A percentile compares a stretch with the other conserved stretches of the same genome.
Evolutionary conservation across 2,113 vertebrate genomes (phyloP).

Genomic region (Semicossyphus pulcher): DNA sequence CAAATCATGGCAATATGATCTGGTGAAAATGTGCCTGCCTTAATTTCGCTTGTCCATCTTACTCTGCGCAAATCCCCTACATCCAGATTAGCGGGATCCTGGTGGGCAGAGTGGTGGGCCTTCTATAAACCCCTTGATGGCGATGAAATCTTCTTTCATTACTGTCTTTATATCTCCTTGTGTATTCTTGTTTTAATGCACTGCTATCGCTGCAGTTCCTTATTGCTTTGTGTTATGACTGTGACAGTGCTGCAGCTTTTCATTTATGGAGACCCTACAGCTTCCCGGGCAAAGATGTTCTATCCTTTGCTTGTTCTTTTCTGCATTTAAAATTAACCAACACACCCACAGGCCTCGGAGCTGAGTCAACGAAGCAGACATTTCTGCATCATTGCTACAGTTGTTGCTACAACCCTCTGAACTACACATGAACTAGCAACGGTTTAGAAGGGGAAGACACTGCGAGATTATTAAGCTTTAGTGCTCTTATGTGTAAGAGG

Average conservation of each 20-base stretch:
- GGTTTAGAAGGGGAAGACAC: slow-evolving; percentile 17
- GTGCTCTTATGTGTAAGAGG: slow-evolving; percentile 32
- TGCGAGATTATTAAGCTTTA: slow-evolving; percentile 40
- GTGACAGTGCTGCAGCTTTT: slow-evolving; percentile 60
- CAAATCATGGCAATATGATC: slow-evolving; percentile 75
- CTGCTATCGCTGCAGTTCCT: slow-evolving; percentile 55
- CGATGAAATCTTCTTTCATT: slow-evolving; percentile 74
- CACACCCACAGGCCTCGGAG: slow-evolving; percentile 9
- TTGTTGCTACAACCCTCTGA: slow-evolving; percentile 28
- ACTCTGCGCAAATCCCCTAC: slow-evolving; percentile 65
- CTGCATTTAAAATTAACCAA: slow-evolving; percentile 25
- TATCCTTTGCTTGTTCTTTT: slow-evolving; percentile 35
- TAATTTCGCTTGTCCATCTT: slow-evolving; percentile 73
- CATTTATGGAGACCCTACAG: slow-evolving; percentile 44
- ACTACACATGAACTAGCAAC: slow-evolving; percentile 13
- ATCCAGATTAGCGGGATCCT: slow-evolving; percentile 65
- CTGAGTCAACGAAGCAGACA: background rate
- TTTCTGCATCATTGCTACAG: slow-evolving; percentile 19
- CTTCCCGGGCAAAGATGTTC: slow-evolving; percentile 25
- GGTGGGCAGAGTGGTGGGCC: slow-evolving; percentile 55
- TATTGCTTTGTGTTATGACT: slow-evolving; percentile 52
- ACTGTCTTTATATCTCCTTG: slow-evolving; percentile 47
- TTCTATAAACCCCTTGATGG: slow-evolving; percentile 69
- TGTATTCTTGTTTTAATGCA: slow-evolving; percentile 62
- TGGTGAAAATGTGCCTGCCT: slow-evolving; percentile 69